These are phyloP conservation scores for Adelphocoris suturalis DNA, from an alignment of 2,888 invertebrate genomes.

Conservation along the genomic window DNA sequence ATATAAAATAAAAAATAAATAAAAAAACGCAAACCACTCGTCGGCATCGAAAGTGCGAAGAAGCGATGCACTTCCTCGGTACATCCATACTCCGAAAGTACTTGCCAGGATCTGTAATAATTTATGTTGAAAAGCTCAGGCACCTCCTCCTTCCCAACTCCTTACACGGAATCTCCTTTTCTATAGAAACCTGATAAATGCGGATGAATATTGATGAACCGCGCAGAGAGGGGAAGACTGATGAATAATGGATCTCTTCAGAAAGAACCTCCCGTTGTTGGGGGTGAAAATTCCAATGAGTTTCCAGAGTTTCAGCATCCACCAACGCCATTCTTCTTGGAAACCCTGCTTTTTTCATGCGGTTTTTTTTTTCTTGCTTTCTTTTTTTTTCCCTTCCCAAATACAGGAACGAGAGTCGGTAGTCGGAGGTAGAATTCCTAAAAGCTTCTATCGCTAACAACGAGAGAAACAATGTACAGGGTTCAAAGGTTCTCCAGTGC, in stretches of 20 bases:
- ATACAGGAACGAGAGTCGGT: neutral
- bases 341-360: neutral
- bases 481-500: neutral
- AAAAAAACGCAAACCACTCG: too few relatives aligned
- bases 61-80: too few relatives aligned
- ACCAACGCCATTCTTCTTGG: neutral
- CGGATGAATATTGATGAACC: slow-evolving; percentile 62
- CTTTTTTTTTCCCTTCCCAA: neutral
- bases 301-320: slow-evolving; percentile 9
- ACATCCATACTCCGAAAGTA: too few relatives aligned
- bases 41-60: too few relatives aligned
- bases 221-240: neutral
- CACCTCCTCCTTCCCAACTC: neutral
- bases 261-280: slow-evolving; percentile 20
- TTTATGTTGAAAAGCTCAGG: slow-evolving; percentile 17
- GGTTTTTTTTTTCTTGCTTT: neutral
- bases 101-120: neutral
- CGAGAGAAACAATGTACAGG: neutral
- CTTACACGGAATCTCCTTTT: slow-evolving; percentile 7
- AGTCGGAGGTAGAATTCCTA: neutral
- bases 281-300: slow-evolving; percentile 35
- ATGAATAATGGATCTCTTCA: slow-evolving; percentile 43
- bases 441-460: neutral
- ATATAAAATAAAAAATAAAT: too few relatives aligned
- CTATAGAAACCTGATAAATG: slow-evolving; percentile 48